These are phyloP conservation scores for Somateria mollissima DNA, from an alignment of 2,797 vertebrate genomes.

Conservation along the genomic window DNA sequence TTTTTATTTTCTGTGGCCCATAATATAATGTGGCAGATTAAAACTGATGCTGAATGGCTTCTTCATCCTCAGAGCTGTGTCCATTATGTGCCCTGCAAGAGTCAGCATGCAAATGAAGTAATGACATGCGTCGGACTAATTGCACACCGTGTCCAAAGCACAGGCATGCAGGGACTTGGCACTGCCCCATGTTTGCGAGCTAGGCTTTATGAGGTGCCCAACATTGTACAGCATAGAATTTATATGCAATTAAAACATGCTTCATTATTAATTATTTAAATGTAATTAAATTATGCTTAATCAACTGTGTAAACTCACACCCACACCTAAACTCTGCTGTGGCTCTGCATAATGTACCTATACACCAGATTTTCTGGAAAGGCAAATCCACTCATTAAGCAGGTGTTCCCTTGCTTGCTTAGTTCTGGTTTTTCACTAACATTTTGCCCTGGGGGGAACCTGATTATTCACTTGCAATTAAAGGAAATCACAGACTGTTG, in stretches of 20 bases:
- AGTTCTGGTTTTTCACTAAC: not conserved
- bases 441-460: not conserved
- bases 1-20: not conserved
- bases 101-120: not conserved
- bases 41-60: not conserved
- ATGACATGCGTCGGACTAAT: accelerated
- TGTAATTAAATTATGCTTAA: conserved; percentile 45
- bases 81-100: not conserved
- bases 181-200: not conserved
- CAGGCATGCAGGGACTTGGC: not conserved
- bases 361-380: not conserved
- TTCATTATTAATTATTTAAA: conserved; percentile 55
- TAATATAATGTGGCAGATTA: not conserved
- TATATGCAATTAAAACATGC: conserved; percentile 18
- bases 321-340: conserved; percentile 27
- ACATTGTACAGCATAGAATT: not conserved
- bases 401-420: not conserved
- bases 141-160: not conserved
- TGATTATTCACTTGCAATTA: conserved; percentile 49
- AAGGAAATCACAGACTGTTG: not conserved
- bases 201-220: not conserved
- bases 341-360: not conserved
- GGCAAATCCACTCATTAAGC: conserved; percentile 36
- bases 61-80: not conserved
- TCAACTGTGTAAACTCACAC: not conserved